phyloP scores from a whole-genome alignment of 2,888 invertebrate genomes.

The Lottia gigantea region DNA sequence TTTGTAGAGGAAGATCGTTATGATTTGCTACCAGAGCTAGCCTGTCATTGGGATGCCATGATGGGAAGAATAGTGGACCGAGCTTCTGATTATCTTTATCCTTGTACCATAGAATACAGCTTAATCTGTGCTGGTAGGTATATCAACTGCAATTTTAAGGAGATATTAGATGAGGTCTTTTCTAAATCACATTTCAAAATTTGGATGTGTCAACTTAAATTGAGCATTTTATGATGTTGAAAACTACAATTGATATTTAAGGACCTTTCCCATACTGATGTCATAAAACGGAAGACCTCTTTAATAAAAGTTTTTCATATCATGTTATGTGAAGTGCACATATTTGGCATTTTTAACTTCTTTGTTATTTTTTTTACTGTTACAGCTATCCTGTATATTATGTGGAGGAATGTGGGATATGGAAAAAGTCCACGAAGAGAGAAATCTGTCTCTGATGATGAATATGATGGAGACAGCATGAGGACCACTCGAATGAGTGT shows the following conservation, averaged over 20 bases:
- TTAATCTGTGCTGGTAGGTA: conserved; percentile 83
- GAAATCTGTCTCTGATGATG: conserved; percentile 19
- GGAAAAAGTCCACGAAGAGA: conserved; percentile 12
- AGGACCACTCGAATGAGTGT: conserved; percentile 65
- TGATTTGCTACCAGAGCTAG: neutral
- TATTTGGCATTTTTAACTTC: too few relatives aligned
- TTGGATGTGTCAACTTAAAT: too few relatives aligned
- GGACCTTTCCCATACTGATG: too few relatives aligned
- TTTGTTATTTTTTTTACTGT: neutral
- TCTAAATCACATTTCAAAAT: too few relatives aligned
- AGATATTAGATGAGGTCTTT: too few relatives aligned
- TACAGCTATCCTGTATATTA: conserved; percentile 86
- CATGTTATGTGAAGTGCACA: too few relatives aligned
- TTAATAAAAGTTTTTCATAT: too few relatives aligned
- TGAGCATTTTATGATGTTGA: too few relatives aligned
- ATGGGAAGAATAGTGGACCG: conserved; percentile 59
- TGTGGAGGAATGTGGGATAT: conserved; percentile 85
- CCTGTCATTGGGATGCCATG: conserved; percentile 40
- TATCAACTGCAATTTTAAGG: neutral
- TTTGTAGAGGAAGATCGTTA: neutral
- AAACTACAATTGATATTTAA: too few relatives aligned
- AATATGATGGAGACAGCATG: conserved; percentile 22
- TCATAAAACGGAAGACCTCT: too few relatives aligned
- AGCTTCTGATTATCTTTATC: conserved; percentile 88
- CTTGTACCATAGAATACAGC: conserved; percentile 95